Base-by-base conservation (phyloP, 2,888 invertebrate genomes). In the Erebia epiphron region DNA sequence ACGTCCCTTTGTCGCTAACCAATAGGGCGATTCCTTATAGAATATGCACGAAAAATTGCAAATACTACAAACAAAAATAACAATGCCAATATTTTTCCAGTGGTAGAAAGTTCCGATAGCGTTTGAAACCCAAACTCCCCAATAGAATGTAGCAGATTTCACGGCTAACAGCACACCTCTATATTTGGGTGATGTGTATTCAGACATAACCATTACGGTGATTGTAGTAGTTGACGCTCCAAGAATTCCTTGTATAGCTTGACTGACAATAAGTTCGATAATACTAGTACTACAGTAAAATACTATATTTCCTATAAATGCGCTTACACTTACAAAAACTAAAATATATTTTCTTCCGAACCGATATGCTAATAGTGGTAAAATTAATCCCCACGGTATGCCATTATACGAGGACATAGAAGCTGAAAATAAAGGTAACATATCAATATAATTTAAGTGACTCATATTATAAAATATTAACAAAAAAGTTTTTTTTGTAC, bases 101-200 rank as follows among this genome's bases (percentile, higher is more conserved):
- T 74, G 72, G 14, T 72, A 72, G 16, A 74, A 78, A 0, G 79
- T 79, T 0, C 79, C 80, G 7, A 79, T 72, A 5, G 73, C 73
- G 52, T 75, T 77, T 3, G 76, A 54, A 2, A 71, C 26, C 75
- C 75, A 76, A n/a, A 77, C 57, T 4, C 76, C 76, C 75, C 76
- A 76, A 16, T 66, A 73, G 46, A 72, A 73, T 1, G 69, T 69
- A 14, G 76, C 76, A 5, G 74, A 71, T 67, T 76, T 77, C 0
- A 72, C 35, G 4, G 74, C 70, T 46, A 77, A 26, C 57, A 77
- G 75, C 35, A 77, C 18, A 10, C 76, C 76, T 58, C 76, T 64
- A 41, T 76, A 35, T 35, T 35, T 35, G 7, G 35, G 35, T 35
- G 35, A 35, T 35, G 35, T 35, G 35, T 35, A 35, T 35, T 35